A percentile compares a stretch with the other conserved stretches of the same genome.
Evolutionary conservation across 2,888 invertebrate species (phyloP).

Genomic region (Molorchus minor): DNA sequence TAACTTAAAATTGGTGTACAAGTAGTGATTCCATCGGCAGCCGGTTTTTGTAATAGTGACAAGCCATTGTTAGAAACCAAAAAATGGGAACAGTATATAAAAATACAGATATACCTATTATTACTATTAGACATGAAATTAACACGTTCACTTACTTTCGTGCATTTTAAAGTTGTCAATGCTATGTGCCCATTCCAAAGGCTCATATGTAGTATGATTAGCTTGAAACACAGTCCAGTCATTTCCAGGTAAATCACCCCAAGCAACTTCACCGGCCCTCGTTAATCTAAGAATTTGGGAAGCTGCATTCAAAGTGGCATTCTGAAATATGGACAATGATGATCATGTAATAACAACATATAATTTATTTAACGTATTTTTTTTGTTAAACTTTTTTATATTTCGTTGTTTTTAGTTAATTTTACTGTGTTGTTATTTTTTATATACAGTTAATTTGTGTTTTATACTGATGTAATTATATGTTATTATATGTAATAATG

Average conservation of each 20-base stretch:
- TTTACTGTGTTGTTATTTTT: too few relatives aligned
- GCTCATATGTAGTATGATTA: conserved; percentile 94
- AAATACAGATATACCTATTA: background rate
- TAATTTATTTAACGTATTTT: too few relatives aligned
- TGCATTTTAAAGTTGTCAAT: conserved; percentile 71
- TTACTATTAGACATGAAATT: background rate
- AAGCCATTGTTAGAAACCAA: too few relatives aligned
- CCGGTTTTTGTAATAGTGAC: too few relatives aligned
- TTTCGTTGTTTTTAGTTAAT: too few relatives aligned
- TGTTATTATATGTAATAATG: too few relatives aligned
- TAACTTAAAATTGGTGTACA: too few relatives aligned
- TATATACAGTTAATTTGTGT: too few relatives aligned
- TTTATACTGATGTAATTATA: too few relatives aligned
- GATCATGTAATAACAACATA: background rate
- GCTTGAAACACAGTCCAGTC: conserved; percentile 97
- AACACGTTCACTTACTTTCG: conserved; percentile 56
- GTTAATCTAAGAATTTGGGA: conserved; percentile 87
- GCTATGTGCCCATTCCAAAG: conserved; percentile 87
- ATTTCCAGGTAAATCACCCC: conserved; percentile 86
- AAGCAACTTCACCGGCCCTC: conserved; percentile 88
- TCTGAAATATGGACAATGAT: conserved; percentile 62
- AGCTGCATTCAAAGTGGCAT: conserved; percentile 85
- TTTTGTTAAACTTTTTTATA: too few relatives aligned
- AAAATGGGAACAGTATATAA: background rate
- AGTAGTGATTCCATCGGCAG: too few relatives aligned